Evolutionary conservation across 2,113 vertebrate genomes (phyloP).

Genomic region (Phalacrocorax aristotelis): DNA sequence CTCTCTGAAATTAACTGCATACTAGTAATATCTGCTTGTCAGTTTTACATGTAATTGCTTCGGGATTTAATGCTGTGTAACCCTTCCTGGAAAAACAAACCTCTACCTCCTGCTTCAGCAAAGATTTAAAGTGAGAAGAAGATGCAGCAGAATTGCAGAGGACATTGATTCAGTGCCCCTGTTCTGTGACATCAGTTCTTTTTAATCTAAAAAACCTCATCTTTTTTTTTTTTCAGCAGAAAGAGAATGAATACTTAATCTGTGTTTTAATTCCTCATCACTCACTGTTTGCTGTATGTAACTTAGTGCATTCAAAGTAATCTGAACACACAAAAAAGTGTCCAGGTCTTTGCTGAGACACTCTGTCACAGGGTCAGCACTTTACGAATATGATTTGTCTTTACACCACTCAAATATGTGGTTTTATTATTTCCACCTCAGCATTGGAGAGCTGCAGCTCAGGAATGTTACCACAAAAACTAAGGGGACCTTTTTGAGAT

Average conservation of each 20-base stretch:
- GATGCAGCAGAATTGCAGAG: neutral
- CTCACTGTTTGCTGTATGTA: neutral
- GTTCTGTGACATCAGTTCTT: neutral
- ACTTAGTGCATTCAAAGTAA: neutral
- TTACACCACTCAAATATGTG: neutral
- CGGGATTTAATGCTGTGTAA: neutral
- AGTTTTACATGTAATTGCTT: neutral
- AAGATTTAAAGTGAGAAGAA: neutral
- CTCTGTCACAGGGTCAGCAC: neutral
- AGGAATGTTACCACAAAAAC: neutral
- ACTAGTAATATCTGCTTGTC: neutral
- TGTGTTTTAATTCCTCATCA: neutral
- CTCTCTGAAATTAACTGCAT: neutral
- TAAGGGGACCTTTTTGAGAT: neutral
- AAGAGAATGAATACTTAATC: neutral
- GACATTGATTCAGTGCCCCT: neutral
- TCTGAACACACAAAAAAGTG: neutral
- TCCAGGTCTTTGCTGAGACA: neutral
- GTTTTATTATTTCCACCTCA: neutral
- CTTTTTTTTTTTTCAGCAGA: neutral
- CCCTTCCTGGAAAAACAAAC: neutral
- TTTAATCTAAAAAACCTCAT: neutral
- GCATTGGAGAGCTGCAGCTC: neutral
- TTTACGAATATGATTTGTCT: neutral
- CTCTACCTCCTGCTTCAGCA: neutral